Evolutionary conservation across 1,140 invertebrate species (phyloP).

Genomic region (Colletes gigas): DNA sequence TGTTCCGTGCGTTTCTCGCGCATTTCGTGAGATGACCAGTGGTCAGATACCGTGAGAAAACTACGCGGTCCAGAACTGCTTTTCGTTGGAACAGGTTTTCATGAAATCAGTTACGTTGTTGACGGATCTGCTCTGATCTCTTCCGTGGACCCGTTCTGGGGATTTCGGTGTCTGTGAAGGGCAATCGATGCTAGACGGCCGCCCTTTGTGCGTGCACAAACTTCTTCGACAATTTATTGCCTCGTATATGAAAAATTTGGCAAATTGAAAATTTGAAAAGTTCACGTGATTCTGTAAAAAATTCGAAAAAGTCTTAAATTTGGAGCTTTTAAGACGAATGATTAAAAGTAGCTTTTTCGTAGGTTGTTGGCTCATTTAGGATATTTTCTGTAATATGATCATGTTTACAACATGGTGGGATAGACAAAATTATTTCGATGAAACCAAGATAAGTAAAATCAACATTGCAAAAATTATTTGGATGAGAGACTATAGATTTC

Average conservation of each 20-base stretch:
- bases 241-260: neutral
- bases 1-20: constrained; percentile 44
- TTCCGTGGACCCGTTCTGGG: constrained; percentile 4
- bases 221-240: neutral
- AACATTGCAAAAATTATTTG: no score
- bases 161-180: neutral
- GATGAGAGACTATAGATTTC: no score
- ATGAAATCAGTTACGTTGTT: constrained; percentile 41
- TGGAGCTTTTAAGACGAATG: no score
- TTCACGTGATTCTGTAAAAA: no score
- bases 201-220: neutral
- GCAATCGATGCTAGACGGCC: neutral
- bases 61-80: constrained; percentile 61
- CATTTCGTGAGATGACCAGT: constrained; percentile 71
- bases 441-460: no score
- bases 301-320: no score
- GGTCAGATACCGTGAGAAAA: constrained; percentile 75
- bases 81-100: constrained; percentile 63
- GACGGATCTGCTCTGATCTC: constrained; percentile 15
- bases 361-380: no score
- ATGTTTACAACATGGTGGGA: no score
- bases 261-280: no score
- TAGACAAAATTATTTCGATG: no score
- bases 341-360: no score
- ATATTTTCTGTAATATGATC: no score